Base-by-base conservation (phyloP, 2,797 vertebrate species). In the Esox masquinongy region DNA sequence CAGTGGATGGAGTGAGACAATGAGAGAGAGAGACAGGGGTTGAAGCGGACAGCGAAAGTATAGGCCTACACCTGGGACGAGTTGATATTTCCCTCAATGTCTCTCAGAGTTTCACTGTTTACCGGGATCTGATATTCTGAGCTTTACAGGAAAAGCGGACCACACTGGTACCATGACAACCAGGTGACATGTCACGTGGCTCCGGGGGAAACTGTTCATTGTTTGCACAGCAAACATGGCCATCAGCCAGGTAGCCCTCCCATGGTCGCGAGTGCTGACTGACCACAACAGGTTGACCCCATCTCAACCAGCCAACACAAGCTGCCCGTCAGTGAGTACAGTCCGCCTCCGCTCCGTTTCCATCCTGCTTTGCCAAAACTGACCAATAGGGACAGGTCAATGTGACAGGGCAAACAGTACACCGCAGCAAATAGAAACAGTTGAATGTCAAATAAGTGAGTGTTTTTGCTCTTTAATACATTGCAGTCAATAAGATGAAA, bases 81-180 rank as follows among this genome's bases (percentile, higher is more conserved):
- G 26, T 17, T 16, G 14, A n/a, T 22, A 17, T 26, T 61, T 17
- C 22, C 56, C 26, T 50, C 49, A 43, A 53, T 16, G 59, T 71
- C 72, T 53, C 39, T 49, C 19, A 26, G 64, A 78, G 70, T 22
- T 36, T 22, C 53, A 49, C 31, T 67, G 36, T 22, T 26, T 49
- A 59, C 34, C 67, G 74, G 76, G 81, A 83, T 83, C 81, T 86
- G 74, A 79, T 82, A 75, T 86, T 81, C 56, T 68, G 66, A 73
- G 68, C 75, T 82, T 87, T 88, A 87, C 74, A 77, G 85, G 82
- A 90, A 91, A 83, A 29, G 73, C 74, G 79, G 73, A 78, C 77
- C 74, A 31, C 69, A 78, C 17, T n/a, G 79, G 84, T 80, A 59
- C 80, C 53, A 77, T 81, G 74, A 84, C 77, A 79, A 84, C 84